Evolutionary conservation across 2,888 invertebrate genomes (phyloP), one percentile per base, ranked within the genome.

Genomic region (Tricholauxania praeusta): DNA sequence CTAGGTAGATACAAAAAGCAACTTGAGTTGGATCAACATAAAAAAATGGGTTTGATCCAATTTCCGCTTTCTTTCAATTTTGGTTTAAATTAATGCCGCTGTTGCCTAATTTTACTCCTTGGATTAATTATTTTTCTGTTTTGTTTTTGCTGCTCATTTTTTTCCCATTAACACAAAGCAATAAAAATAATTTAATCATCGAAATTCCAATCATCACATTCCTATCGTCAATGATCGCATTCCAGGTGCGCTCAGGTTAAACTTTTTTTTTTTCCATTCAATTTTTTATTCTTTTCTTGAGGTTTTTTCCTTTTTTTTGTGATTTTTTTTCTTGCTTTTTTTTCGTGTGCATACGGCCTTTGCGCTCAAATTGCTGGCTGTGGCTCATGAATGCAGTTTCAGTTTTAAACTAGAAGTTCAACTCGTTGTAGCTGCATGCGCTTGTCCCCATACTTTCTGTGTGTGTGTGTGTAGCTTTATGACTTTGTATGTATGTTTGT

Each of bases 201-300:
- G 73, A 76, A 79, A 79, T 79, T 78, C 78, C 78, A 78, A 79
- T 79, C 78, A 79, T 76, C 78, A 78, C 78, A 79, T 79, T 76
- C 78, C 78, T 70, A 78, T 77, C 77, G 75, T 74, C 76, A 78
- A 74, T 78, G 79, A 79, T 78, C 78, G 79, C 79, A 78, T 79
- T 79, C 78, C 77, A 78, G 75, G 72, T 75, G 76, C 72, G 59
- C 75, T n/a, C 51, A 10, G 66, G 53, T 32, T 66, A 17, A 17
- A 52, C 17, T 22, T 53, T 66, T 39, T 39, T 39, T 39, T 39
- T 70, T 72, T 64, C 52, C 64, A 74, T 69, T 71, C 74, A 59
- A 69, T 74, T 75, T 73, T 39, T 39, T 71, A 59, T 39, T 49
- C 49, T 14, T 39, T 47, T 8, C n/a, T 48, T 51, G 17, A 12